Conservation (phyloP, 2,113 vertebrate species). For the Takifugu bimaculatus region DNA sequence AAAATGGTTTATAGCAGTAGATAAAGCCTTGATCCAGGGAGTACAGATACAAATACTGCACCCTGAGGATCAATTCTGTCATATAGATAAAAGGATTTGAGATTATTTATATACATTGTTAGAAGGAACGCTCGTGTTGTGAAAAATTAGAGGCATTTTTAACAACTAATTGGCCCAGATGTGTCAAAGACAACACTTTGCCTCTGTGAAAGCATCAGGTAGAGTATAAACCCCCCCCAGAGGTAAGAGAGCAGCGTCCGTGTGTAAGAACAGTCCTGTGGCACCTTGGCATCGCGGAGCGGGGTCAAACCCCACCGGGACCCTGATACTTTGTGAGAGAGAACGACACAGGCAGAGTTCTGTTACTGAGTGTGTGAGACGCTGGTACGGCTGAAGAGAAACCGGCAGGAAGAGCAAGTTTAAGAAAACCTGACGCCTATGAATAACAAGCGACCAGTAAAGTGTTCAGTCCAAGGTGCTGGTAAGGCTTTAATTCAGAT, state of each 20-base stretch:
- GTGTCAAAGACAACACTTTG: background rate
- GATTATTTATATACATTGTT: background rate
- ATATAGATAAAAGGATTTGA: background rate
- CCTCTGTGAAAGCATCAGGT: conserved; percentile 12
- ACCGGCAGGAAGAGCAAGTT: conserved; percentile 18
- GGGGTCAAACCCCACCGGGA: conserved; percentile 14
- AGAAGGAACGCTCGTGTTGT: background rate
- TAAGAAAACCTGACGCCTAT: conserved; percentile 23
- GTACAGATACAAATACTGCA: too few species aligned
- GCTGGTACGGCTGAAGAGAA: conserved; percentile 42
- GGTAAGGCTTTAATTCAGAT: conserved; percentile 55
- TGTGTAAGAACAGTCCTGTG: conserved; percentile 15
- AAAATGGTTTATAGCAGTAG: background rate
- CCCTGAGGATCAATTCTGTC: too few species aligned
- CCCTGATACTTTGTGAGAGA: conserved; percentile 11
- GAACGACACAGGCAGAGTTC: conserved; percentile 25
- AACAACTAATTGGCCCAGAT: too few species aligned
- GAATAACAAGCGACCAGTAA: conserved; percentile 6
- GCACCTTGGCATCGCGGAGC: conserved; percentile 27
- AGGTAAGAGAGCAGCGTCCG: too few species aligned
- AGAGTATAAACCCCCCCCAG: background rate
- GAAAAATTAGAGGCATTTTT: too few species aligned
- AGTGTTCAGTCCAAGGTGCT: conserved; percentile 19
- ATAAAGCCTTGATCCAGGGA: too few species aligned
- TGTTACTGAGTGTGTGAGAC: conserved; percentile 16